phyloP scores from a whole-genome alignment of 2,113 vertebrate species.

The Takifugu flavidus region DNA sequence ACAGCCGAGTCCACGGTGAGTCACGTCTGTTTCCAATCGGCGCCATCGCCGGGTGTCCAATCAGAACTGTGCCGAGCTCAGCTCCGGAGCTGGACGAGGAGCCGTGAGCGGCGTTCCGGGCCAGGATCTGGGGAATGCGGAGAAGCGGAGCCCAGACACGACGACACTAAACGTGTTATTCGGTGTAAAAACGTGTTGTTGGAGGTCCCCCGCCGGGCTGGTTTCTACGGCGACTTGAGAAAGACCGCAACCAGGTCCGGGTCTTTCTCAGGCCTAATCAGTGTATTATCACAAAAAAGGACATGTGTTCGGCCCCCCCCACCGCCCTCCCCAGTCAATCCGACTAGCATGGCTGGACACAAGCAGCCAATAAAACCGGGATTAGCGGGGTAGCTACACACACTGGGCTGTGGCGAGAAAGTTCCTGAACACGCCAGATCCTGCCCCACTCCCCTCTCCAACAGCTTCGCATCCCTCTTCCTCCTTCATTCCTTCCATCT shows the following conservation, averaged over 20 bases:
- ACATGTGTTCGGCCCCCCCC: slow-evolving; percentile 86
- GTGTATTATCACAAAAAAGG: slow-evolving; percentile 83
- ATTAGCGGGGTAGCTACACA: slow-evolving; percentile 80
- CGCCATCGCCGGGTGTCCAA: slow-evolving; percentile 57
- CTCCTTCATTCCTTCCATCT: slow-evolving; percentile 64
- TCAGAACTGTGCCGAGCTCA: slow-evolving; percentile 70
- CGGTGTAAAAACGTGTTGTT: not conserved
- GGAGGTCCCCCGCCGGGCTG: slow-evolving; percentile 85
- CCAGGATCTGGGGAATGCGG: not conserved
- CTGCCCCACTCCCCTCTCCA: slow-evolving; percentile 68
- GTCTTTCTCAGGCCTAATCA: slow-evolving; percentile 89
- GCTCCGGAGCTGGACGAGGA: slow-evolving; percentile 61
- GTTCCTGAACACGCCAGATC: slow-evolving; percentile 75
- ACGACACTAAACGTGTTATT: no score
- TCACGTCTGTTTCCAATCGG: slow-evolving; percentile 67
- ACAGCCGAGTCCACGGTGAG: slow-evolving; percentile 50
- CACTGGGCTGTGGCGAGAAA: slow-evolving; percentile 74
- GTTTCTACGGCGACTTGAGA: slow-evolving; percentile 96
- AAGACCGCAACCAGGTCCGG: slow-evolving; percentile 92
- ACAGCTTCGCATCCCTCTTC: slow-evolving; percentile 60
- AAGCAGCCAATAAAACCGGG: slow-evolving; percentile 84
- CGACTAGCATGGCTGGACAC: slow-evolving; percentile 75
- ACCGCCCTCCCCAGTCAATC: slow-evolving; percentile 69
- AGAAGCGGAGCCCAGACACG: no score
- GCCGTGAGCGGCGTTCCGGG: slow-evolving; percentile 29